A percentile compares a stretch with the other conserved stretches of the same genome.
These are phyloP conservation scores for Clistopyga incitator DNA, from an alignment of 2,888 invertebrate genomes.

Conservation along the genomic window DNA sequence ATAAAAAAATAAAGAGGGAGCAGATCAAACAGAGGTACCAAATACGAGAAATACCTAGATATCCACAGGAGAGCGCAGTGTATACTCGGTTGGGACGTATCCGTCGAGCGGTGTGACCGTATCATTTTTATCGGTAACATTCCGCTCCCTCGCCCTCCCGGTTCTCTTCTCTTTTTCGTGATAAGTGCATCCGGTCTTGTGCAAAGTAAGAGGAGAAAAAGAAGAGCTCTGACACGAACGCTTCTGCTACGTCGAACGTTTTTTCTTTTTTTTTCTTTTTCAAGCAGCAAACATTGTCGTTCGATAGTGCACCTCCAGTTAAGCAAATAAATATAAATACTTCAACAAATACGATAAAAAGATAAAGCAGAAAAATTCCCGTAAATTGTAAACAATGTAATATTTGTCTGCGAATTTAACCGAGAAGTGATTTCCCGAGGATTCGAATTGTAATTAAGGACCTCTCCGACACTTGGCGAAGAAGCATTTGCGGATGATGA, in stretches of 20 bases:
- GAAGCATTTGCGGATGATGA: slow-evolving; percentile 20
- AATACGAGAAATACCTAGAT: slow-evolving; percentile 60
- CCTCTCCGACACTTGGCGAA: background rate
- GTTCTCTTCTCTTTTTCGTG: slow-evolving; percentile 65
- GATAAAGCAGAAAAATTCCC: background rate
- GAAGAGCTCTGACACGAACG: slow-evolving; percentile 22
- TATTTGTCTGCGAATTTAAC: background rate
- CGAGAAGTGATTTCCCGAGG: background rate
- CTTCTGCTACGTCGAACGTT: background rate
- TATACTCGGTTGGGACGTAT: slow-evolving; percentile 43
- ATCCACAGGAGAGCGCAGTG: slow-evolving; percentile 29
- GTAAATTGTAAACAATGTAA: background rate
- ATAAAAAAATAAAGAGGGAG: slow-evolving; percentile 35
- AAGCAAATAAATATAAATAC: slow-evolving; percentile 4
- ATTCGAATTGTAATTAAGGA: slow-evolving; percentile 20
- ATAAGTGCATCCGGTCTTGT: slow-evolving; percentile 79
- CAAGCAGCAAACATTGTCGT: slow-evolving; percentile 16
- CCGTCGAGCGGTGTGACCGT: slow-evolving; percentile 38
- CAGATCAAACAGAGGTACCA: slow-evolving; percentile 66
- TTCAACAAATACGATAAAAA: background rate
- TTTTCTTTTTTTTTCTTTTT: background rate
- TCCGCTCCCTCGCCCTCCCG: slow-evolving; percentile 61
- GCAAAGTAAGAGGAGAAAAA: slow-evolving; percentile 65
- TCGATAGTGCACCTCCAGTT: slow-evolving; percentile 17
- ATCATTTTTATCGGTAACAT: slow-evolving; percentile 66